Evolutionary conservation across 2,888 invertebrate species (phyloP).

Genomic region (Pimpla rufipes): DNA sequence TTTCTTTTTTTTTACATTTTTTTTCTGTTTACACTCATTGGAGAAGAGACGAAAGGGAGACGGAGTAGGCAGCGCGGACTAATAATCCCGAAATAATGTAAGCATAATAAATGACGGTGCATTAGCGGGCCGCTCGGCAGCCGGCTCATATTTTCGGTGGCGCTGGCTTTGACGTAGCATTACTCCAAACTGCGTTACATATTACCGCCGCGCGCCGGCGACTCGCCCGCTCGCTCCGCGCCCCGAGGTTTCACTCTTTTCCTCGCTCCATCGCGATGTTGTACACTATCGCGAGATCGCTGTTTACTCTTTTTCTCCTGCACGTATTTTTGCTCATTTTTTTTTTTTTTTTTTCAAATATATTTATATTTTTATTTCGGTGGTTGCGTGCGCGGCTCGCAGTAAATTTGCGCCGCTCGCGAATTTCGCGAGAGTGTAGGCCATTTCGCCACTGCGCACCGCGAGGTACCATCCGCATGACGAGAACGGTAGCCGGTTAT

Average conservation of each 20-base stretch:
- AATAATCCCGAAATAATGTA: slow-evolving; percentile 85
- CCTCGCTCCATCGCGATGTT: slow-evolving; percentile 58
- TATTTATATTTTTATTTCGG: slow-evolving; percentile 59
- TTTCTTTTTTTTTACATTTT: slow-evolving; percentile 31
- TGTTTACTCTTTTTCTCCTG: slow-evolving; percentile 41
- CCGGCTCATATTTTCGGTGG: slow-evolving; percentile 84
- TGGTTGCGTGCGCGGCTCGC: slow-evolving; percentile 24
- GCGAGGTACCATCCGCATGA: slow-evolving; percentile 31
- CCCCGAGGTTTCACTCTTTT: slow-evolving; percentile 37
- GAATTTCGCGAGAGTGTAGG: slow-evolving; percentile 59
- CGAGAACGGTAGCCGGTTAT: slow-evolving; percentile 67
- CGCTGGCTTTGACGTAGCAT: slow-evolving; percentile 85
- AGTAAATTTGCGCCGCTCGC: slow-evolving; percentile 58
- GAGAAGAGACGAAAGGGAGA: slow-evolving; percentile 66
- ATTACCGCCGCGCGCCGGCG: slow-evolving; percentile 76
- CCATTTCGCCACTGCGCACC: slow-evolving; percentile 48
- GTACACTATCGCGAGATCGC: slow-evolving; percentile 63
- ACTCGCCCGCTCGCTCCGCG: slow-evolving; percentile 42
- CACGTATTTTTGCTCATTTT: slow-evolving; percentile 20
- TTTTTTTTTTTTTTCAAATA: slow-evolving; percentile 9
- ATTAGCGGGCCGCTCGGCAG: slow-evolving; percentile 84
- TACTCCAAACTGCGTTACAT: slow-evolving; percentile 84
- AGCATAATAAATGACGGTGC: slow-evolving; percentile 83
- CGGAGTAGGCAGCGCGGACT: slow-evolving; percentile 77
- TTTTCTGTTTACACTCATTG: slow-evolving; percentile 52